A percentile compares a stretch with the other conserved stretches of the same genome.
phyloP scores from a whole-genome alignment of 1,140 invertebrate genomes.

The Mya arenaria region DNA sequence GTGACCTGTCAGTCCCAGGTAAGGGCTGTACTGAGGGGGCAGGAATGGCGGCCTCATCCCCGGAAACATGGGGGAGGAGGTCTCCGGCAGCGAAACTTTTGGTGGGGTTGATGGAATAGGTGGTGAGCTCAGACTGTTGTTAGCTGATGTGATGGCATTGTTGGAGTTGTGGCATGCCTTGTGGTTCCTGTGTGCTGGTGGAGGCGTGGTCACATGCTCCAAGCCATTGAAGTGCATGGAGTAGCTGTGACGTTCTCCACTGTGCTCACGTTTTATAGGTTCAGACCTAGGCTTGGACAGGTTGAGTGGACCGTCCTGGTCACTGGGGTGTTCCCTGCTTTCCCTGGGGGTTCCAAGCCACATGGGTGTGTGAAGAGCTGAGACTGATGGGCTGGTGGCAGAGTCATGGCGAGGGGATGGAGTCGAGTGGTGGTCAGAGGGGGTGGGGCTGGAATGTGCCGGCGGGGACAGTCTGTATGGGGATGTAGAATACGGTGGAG shows the following conservation, averaged over 20 bases:
- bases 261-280: slow-evolving; percentile 60
- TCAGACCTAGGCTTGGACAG: slow-evolving; percentile 91
- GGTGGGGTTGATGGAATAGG: slow-evolving; percentile 33
- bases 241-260: slow-evolving; percentile 47
- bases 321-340: slow-evolving; percentile 79
- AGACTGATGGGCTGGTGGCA: slow-evolving; percentile 25
- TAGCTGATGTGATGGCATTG: slow-evolving; percentile 19
- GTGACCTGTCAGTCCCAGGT: slow-evolving; percentile 67
- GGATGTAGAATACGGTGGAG: slow-evolving; percentile 65
- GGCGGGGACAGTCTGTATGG: slow-evolving; percentile 67
- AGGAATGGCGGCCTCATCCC: slow-evolving; percentile 70
- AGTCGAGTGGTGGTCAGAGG: slow-evolving; percentile 33
- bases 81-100: slow-evolving; percentile 58
- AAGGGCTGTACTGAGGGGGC: slow-evolving; percentile 74
- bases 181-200: slow-evolving; percentile 73
- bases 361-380: slow-evolving; percentile 14
- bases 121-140: slow-evolving; percentile 32
- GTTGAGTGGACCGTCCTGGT: slow-evolving; percentile 91
- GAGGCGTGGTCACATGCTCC: slow-evolving; percentile 64
- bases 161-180: slow-evolving; percentile 33
- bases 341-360: slow-evolving; percentile 60
- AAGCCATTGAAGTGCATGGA: slow-evolving; percentile 41
- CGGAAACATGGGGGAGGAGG: slow-evolving; percentile 56
- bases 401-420: slow-evolving; percentile 57
- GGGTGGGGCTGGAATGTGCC: slow-evolving; percentile 55